Evolutionary conservation across 2,113 vertebrate genomes (phyloP).

Genomic region (Megaptera novaeangliae): DNA sequence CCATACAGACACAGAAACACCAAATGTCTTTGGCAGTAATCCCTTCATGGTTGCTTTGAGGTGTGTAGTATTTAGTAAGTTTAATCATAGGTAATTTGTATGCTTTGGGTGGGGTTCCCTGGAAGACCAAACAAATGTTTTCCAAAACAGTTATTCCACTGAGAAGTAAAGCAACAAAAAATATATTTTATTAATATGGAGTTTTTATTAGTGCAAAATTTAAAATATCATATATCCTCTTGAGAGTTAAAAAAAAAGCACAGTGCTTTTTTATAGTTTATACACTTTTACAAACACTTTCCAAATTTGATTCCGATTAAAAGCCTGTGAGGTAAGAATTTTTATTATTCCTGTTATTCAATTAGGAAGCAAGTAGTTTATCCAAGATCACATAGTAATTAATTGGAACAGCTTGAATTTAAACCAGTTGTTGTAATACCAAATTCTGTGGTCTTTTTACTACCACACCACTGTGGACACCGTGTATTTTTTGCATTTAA

Average conservation of each 20-base stretch:
- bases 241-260: background rate
- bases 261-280: background rate
- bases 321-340: background rate
- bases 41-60: background rate
- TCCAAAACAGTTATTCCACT: background rate
- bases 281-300: background rate
- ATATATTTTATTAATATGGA: background rate
- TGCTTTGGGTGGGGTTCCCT: background rate
- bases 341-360: background rate
- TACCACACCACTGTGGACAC: background rate
- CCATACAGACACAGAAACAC: background rate
- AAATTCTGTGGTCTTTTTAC: background rate
- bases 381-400: background rate
- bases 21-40: background rate
- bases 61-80: background rate
- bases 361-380: background rate
- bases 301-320: background rate
- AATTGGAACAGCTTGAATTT: background rate
- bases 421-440: background rate
- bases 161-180: background rate
- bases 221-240: background rate
- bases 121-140: background rate
- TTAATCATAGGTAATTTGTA: background rate
- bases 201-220: background rate
- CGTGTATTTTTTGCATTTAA: background rate